phyloP scores from a whole-genome alignment of 2,113 vertebrate species.

The Ciconia boyciana region DNA sequence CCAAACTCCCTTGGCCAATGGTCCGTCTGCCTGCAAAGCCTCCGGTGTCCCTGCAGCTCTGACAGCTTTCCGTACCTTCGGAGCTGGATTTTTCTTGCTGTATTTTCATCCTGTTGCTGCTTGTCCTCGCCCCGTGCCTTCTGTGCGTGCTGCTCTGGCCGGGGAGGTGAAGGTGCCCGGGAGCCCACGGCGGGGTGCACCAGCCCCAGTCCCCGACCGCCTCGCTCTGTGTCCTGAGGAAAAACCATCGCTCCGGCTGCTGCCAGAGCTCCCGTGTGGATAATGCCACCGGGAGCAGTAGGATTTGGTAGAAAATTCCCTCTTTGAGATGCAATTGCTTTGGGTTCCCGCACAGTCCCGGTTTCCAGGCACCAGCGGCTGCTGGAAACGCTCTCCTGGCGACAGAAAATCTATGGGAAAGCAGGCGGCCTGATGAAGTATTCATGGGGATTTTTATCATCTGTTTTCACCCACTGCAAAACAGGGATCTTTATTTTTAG shows the following conservation, averaged over 20 bases:
- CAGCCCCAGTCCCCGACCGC: not conserved
- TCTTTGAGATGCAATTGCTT: slow-evolving; percentile 6
- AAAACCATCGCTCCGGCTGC: not conserved
- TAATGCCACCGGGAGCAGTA: not conserved
- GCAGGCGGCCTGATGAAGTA: slow-evolving; percentile 4
- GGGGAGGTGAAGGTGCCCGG: not conserved
- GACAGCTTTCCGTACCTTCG: accelerated
- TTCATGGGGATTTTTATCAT: slow-evolving; percentile 6
- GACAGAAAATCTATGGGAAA: slow-evolving; percentile 37
- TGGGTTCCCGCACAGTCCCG: not conserved
- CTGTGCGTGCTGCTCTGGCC: accelerated
- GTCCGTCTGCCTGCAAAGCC: not conserved
- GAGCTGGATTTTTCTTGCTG: not conserved
- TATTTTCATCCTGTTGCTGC: not conserved
- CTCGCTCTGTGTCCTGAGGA: accelerated
- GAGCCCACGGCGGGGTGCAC: accelerated
- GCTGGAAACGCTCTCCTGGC: not conserved
- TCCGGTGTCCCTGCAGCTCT: not conserved
- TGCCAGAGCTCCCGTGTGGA: accelerated
- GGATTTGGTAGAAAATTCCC: slow-evolving; percentile 15
- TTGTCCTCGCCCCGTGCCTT: accelerated
- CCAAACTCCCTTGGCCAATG: accelerated
- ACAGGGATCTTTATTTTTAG: not conserved
- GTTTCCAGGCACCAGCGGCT: not conserved
- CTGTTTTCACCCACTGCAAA: not conserved